A percentile compares a stretch with the other conserved stretches of the same genome.
Evolutionary conservation across 2,888 invertebrate genomes (phyloP).

Genomic region (Steinernema carpocapsae): DNA sequence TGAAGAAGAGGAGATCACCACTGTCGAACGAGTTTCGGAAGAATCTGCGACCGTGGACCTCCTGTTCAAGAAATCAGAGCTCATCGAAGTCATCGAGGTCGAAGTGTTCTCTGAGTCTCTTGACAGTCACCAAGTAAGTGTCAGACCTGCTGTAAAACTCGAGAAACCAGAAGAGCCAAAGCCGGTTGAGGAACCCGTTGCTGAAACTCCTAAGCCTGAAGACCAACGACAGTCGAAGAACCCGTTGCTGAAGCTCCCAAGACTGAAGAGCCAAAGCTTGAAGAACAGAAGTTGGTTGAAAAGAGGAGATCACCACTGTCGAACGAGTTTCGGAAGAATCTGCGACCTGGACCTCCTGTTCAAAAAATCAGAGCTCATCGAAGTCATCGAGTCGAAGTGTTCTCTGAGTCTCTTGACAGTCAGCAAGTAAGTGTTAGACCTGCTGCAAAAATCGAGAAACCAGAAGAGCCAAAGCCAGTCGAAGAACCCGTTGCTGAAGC

Average conservation of each 20-base stretch:
- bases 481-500: not conserved
- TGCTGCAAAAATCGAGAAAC: not conserved
- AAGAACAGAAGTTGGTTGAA: slow-evolving; percentile 22
- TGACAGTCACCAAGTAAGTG: too few relatives aligned
- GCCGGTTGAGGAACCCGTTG: too few relatives aligned
- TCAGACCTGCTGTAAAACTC: too few relatives aligned
- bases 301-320: not conserved
- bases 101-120: too few relatives aligned
- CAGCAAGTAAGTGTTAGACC: not conserved
- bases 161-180: too few relatives aligned
- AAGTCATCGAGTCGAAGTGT: slow-evolving; percentile 31
- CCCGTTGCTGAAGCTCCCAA: slow-evolving; percentile 1
- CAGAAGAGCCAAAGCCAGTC: not conserved
- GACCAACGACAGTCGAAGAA: slow-evolving; percentile 28
- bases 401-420: not conserved
- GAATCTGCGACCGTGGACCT: too few relatives aligned
- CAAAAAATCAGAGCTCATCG: not conserved
- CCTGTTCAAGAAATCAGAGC: too few relatives aligned
- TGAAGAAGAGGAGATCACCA: too few relatives aligned
- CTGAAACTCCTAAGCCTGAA: slow-evolving; percentile 17
- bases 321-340: not conserved
- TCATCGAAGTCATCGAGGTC: too few relatives aligned
- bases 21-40: too few relatives aligned
- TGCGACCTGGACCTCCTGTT: not conserved
- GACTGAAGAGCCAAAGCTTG: too few relatives aligned